Base-by-base conservation (phyloP, 1,140 invertebrate genomes). In the Bombus superbus region DNA sequence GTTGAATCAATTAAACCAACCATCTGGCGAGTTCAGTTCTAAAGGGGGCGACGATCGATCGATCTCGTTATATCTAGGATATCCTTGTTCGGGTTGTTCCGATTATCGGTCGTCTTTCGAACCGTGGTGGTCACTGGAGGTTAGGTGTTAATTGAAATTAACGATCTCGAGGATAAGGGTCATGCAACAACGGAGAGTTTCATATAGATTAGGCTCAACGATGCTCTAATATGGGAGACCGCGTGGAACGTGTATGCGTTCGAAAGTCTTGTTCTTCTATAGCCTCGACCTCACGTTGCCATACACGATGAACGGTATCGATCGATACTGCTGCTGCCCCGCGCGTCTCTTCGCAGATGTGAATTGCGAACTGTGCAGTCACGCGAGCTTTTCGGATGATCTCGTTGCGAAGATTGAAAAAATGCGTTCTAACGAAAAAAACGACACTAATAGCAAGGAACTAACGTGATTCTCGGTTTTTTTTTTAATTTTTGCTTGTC, bases 241-340 rank as follows among this genome's bases (percentile, higher is more conserved):
- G 62, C 62, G 32, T 18, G 64, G 32, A 66, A 66, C 15, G 59
- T 22, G 59, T 35, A 40, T 18, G 10, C 47, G 74, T 69, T 69
- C 11, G 35, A 38, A 42, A 57, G 74, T 22, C 25, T 32, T 57
- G 40, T 44, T 76, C 62, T 80, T 53, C 57, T 47, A 72, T 68
- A 83, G 66, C 57, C 18, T 59, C 83, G 76, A 81, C 72, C 77
- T 88, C 68, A n/a, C 68, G 66, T 71, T 68, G 64, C 76, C 81
- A 78, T 11, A 47, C 53, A 69, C 38, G 87, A 83, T 82, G 62
- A 89, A 64, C 87, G 76, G 72, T 69, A 82, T 89, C 74, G 87
- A 89, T 89, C 83, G 53, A 75, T 81, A 82, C 79, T 64, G 0
- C 72, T 76, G 53, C 10, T 32, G 42, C 6, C 72, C 40, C n/a